A percentile compares a stretch with the other conserved stretches of the same genome.
phyloP scores from a whole-genome alignment of 92 coral and sea anemone genomes.

The Porites lobata region DNA sequence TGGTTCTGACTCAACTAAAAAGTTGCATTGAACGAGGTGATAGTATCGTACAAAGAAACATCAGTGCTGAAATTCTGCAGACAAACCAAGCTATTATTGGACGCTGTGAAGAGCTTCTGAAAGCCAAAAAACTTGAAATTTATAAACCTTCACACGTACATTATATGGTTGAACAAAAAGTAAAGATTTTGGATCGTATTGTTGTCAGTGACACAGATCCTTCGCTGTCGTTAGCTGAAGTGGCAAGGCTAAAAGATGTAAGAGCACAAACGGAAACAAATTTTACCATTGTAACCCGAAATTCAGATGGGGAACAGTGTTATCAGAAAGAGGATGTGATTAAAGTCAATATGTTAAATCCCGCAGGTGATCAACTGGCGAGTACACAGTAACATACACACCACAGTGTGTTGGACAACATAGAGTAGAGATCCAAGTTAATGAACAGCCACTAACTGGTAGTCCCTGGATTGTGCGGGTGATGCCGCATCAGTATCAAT shows the following conservation, averaged over 20 bases:
- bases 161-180: not conserved
- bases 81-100: constrained; percentile 2
- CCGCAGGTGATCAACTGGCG: no score
- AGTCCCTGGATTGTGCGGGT: constrained; percentile 23
- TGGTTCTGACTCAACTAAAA: no score
- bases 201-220: constrained; percentile 62
- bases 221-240: constrained; percentile 44
- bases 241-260: constrained; percentile 45
- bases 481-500: no score
- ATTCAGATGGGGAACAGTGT: no score
- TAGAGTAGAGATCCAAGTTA: constrained; percentile 35
- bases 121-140: not conserved
- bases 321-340: no score
- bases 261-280: constrained; percentile 5
- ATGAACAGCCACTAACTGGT: constrained; percentile 48
- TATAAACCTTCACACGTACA: not conserved
- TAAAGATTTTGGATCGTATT: constrained; percentile 21
- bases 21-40: no score
- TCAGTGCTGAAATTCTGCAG: constrained; percentile 8
- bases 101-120: constrained; percentile 19
- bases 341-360: no score
- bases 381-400: no score
- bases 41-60: no score
- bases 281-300: no score
- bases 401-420: constrained; percentile 35